A percentile compares a stretch with the other conserved stretches of the same genome.
Evolutionary conservation across 2,888 invertebrate genomes (phyloP).

Genomic region (Acrobasis repandana): DNA sequence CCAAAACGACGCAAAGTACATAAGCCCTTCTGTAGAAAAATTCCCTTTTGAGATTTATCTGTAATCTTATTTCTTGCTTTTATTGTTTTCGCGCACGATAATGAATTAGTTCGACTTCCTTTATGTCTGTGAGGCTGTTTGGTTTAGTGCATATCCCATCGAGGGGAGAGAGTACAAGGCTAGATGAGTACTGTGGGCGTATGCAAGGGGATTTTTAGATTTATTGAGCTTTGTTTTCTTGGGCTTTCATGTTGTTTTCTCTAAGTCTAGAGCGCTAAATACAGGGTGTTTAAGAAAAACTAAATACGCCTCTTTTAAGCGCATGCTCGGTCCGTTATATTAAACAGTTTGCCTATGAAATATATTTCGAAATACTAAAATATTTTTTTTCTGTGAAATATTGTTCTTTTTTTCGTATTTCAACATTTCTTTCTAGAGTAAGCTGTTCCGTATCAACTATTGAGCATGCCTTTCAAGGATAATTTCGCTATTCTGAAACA

Average conservation of each 20-base stretch:
- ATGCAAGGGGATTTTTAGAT: conserved; percentile 64
- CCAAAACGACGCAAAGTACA: conserved; percentile 71
- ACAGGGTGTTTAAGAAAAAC: too few relatives aligned
- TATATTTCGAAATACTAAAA: too few relatives aligned
- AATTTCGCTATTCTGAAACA: too few relatives aligned
- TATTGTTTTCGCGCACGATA: conserved; percentile 69
- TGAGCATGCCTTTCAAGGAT: too few relatives aligned
- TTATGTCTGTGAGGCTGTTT: conserved; percentile 66
- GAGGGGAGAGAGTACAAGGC: conserved; percentile 57
- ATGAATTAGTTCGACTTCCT: conserved; percentile 68
- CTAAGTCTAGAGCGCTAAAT: neutral
- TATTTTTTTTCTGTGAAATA: too few relatives aligned
- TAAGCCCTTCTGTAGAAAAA: conserved; percentile 69
- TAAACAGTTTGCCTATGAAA: too few relatives aligned
- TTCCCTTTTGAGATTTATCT: conserved; percentile 69
- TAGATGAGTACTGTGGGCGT: conserved; percentile 71
- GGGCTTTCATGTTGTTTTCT: conserved; percentile 34
- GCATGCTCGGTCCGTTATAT: too few relatives aligned
- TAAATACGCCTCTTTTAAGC: too few relatives aligned
- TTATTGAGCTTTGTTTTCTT: conserved; percentile 60
- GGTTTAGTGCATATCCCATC: conserved; percentile 69
- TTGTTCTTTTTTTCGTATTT: too few relatives aligned
- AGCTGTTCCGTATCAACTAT: too few relatives aligned
- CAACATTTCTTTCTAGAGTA: too few relatives aligned
- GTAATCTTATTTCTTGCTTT: conserved; percentile 72